A percentile compares a stretch with the other conserved stretches of the same genome.
Evolutionary conservation across 2,888 invertebrate species (phyloP).

Genomic region (Exocentrus adspersus): DNA sequence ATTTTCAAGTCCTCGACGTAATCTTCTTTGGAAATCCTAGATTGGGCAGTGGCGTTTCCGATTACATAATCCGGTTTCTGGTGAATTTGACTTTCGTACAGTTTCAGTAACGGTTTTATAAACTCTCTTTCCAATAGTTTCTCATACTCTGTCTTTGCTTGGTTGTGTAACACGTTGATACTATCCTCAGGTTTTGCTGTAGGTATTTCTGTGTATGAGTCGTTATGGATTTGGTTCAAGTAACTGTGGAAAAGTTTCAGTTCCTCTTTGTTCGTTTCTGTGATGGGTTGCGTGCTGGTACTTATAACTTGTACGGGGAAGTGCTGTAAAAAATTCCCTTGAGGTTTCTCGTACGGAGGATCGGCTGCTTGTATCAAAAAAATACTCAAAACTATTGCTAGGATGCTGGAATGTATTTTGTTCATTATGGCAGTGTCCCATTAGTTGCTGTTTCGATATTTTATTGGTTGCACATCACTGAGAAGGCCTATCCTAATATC

Average conservation of each 20-base stretch:
- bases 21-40: slow-evolving; percentile 57
- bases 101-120: slow-evolving; percentile 57
- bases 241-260: slow-evolving; percentile 52
- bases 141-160: slow-evolving; percentile 57
- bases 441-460: slow-evolving; percentile 19
- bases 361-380: slow-evolving; percentile 63
- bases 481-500: slow-evolving; percentile 26
- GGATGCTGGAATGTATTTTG: slow-evolving; percentile 60
- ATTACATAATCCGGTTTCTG: slow-evolving; percentile 45
- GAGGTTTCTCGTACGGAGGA: slow-evolving; percentile 56
- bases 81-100: slow-evolving; percentile 54
- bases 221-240: slow-evolving; percentile 47
- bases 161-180: slow-evolving; percentile 49
- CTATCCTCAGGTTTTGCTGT: slow-evolving; percentile 46
- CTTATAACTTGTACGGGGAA: slow-evolving; percentile 30
- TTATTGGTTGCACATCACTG: neutral
- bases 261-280: slow-evolving; percentile 40
- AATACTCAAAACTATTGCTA: slow-evolving; percentile 61
- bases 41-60: slow-evolving; percentile 39
- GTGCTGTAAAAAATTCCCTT: slow-evolving; percentile 47
- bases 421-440: slow-evolving; percentile 56
- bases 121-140: slow-evolving; percentile 58
- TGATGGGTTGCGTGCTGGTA: no score
- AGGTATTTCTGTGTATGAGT: slow-evolving; percentile 33
- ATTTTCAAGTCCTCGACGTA: slow-evolving; percentile 51